phyloP scores from a whole-genome alignment of 1,140 invertebrate species.

The Neuroterus valhalla region DNA sequence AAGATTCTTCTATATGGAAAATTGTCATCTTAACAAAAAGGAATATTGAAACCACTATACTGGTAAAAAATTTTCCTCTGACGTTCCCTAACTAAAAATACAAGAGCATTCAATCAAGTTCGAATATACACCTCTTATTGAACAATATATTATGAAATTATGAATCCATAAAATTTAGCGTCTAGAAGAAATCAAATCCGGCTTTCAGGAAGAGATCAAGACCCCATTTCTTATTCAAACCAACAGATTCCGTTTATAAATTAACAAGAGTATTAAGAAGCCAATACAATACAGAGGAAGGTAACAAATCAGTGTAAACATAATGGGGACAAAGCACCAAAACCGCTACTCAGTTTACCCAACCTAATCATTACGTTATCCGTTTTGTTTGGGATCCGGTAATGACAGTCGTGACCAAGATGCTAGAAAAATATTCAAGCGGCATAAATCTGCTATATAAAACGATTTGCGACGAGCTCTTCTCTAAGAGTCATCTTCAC shows the following conservation, averaged over 20 bases:
- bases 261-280: conserved; percentile 22
- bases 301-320: conserved; percentile 38
- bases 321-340: conserved; percentile 44
- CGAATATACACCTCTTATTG: too few species aligned
- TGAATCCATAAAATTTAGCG: too few species aligned
- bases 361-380: conserved; percentile 48
- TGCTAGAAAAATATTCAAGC: conserved; percentile 58
- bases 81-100: too few species aligned
- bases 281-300: conserved; percentile 1
- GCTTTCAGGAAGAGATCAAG: conserved; percentile 4
- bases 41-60: too few species aligned
- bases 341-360: conserved; percentile 4
- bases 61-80: too few species aligned
- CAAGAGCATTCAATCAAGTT: too few species aligned
- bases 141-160: too few species aligned
- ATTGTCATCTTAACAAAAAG: too few species aligned
- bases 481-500: conserved; percentile 8
- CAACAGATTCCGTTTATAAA: conserved; percentile 17
- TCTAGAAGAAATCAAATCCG: background rate
- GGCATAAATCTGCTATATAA: conserved; percentile 73
- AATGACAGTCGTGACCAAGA: conserved; percentile 71
- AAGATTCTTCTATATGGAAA: too few species aligned
- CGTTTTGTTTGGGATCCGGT: conserved; percentile 32
- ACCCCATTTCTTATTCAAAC: background rate
- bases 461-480: conserved; percentile 38